Percentiles rank a stretch among this genome's conserved stretches.
phyloP scores from a whole-genome alignment of 2,888 invertebrate species.

The Synergus laeviventris region DNA sequence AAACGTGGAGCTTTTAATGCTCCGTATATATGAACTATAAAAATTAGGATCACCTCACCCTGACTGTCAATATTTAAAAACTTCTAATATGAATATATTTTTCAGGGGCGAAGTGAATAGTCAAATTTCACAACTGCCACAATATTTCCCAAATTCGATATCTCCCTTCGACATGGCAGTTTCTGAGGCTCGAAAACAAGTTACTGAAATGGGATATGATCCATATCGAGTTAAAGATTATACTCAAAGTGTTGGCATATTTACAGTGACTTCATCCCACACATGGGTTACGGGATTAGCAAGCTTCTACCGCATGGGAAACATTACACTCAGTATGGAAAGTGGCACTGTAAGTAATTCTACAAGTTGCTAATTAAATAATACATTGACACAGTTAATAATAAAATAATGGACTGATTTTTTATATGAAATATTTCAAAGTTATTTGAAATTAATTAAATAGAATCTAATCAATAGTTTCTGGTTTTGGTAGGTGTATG shows the following conservation, averaged over 20 bases:
- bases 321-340: conserved; percentile 84
- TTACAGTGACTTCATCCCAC: conserved; percentile 83
- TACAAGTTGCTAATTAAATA: neutral
- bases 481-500: conserved; percentile 74
- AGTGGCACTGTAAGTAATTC: conserved; percentile 81
- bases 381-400: no score
- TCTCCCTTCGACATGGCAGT: conserved; percentile 91
- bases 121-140: conserved; percentile 83
- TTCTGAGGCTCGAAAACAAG: conserved; percentile 84
- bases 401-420: no score
- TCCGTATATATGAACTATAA: neutral
- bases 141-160: conserved; percentile 89
- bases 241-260: conserved; percentile 83
- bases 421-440: no score
- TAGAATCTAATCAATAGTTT: neutral
- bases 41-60: no score
- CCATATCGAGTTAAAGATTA: conserved; percentile 86
- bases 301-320: conserved; percentile 88
- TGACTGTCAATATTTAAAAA: neutral
- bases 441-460: no score
- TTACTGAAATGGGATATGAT: conserved; percentile 83
- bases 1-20: neutral
- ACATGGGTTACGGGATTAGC: conserved; percentile 89
- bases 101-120: conserved; percentile 84
- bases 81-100: conserved; percentile 24